A percentile compares a stretch with the other conserved stretches of the same genome.
Evolutionary conservation across 2,113 vertebrate genomes (phyloP).

Genomic region (Meleagris gallopavo): DNA sequence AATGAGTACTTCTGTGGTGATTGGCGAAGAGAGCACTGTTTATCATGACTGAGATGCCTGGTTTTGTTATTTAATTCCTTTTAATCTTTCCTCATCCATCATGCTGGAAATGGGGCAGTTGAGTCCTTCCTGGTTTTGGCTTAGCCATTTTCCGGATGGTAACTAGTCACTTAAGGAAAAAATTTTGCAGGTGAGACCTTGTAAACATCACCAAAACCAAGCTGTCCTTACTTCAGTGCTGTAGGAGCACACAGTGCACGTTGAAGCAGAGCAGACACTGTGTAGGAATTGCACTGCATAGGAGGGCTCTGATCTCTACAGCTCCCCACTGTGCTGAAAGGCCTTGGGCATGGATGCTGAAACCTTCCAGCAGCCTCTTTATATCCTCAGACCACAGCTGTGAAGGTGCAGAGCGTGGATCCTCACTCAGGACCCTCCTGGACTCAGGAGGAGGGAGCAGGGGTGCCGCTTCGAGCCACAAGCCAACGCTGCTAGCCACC

Average conservation of each 20-base stretch:
- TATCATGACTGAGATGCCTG: background rate
- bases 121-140: background rate
- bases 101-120: background rate
- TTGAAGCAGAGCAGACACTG: slow-evolving; percentile 17
- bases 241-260: background rate
- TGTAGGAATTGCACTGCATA: background rate
- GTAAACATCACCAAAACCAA: background rate
- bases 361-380: background rate
- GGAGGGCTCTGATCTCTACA: slow-evolving; percentile 18
- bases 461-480: slow-evolving; percentile 54
- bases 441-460: background rate
- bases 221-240: background rate
- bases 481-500: slow-evolving; percentile 64
- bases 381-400: background rate
- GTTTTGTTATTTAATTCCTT: background rate
- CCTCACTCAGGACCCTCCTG: background rate
- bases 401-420: background rate
- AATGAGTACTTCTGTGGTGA: background rate
- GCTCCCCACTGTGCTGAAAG: background rate
- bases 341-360: background rate
- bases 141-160: slow-evolving; percentile 18
- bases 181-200: background rate
- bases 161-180: background rate
- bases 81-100: background rate
- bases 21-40: background rate